These are phyloP conservation scores for Drosophila mettleri DNA, from an alignment of 2,888 invertebrate species.

Conservation along the genomic window DNA sequence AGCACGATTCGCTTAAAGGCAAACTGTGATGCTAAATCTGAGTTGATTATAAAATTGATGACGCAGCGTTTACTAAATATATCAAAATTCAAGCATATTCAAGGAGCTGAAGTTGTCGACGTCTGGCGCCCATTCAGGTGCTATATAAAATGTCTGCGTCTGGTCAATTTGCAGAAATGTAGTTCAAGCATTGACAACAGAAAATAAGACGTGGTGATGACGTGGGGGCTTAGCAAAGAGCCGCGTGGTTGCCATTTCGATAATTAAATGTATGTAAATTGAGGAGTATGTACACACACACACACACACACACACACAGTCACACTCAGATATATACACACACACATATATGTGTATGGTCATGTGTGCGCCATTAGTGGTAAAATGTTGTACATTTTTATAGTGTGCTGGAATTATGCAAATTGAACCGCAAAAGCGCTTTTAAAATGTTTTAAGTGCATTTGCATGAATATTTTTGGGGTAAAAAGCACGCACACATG, in stretches of 20 bases:
- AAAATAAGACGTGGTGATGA: neutral
- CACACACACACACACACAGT: neutral
- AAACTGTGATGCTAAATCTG: neutral
- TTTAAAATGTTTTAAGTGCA: constrained; percentile 81
- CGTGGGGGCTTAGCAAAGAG: neutral
- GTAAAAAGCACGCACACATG: constrained; percentile 42
- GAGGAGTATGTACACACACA: constrained; percentile 10
- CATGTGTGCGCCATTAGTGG: constrained; percentile 73
- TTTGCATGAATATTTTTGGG: constrained; percentile 79
- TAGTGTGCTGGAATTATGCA: constrained; percentile 80
- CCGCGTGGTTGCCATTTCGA: constrained; percentile 68
- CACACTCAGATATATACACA: constrained; percentile 1
- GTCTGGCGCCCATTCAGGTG: constrained; percentile 36
- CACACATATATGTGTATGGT: constrained; percentile 23
- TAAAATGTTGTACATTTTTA: constrained; percentile 81
- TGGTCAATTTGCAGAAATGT: constrained; percentile 65
- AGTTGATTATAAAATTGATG: constrained; percentile 15
- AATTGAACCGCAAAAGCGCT: constrained; percentile 81
- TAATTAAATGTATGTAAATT: constrained; percentile 73
- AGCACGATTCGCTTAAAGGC: neutral
- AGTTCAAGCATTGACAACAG: constrained; percentile 44
- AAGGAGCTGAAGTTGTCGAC: neutral
- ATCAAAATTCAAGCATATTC: constrained; percentile 10
- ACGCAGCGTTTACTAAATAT: neutral
- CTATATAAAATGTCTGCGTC: constrained; percentile 52